Base-by-base conservation (phyloP, 2,797 vertebrate species). In the Clarias pachynema region DNA sequence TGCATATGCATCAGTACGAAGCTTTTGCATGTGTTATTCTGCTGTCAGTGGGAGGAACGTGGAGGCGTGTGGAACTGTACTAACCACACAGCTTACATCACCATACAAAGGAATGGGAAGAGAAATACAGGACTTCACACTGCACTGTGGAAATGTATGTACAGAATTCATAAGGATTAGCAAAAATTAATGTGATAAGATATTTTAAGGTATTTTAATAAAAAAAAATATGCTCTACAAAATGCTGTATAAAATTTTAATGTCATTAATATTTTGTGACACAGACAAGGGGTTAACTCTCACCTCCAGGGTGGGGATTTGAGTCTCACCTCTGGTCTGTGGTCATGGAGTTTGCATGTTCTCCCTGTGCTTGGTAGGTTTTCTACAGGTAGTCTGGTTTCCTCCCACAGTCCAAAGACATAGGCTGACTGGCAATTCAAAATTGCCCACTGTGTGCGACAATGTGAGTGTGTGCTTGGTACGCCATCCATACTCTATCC, bases 21-120 rank as follows among this genome's bases (percentile, higher is more conserved):
- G 86, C 86, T 86, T 88, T 85, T 83, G 78, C 77, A 84, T 87
- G 83, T 77, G 85, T 86, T 89, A 82, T 85, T 78, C 78, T 89
- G 65, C 82, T 84, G 86, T 81, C 69, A 83, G 88, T 88, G 85
- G 88, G 86, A 68, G 88, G 63, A 20, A 81, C 74, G 81, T 83
- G 85, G 85, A 83, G 85, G 86, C 77, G 85, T 84, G 83, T 73
- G 84, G 82, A 89, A 82, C 83, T 86, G 78, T 89, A 86, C 85
- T 87, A 87, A 79, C 81, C 75, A 86, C 86, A 88, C 69, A 86
- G 85, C 80, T 86, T 88, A 84, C 79, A 86, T 86, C 83, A 87
- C 60, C 37, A 49, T 62, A 80, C 69, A 62, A 83, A 87, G 77
- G 53, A 59, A 78, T 60, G 56, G 29, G 69, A 79, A 82, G 79